Conservation (phyloP, 2,888 invertebrate species). For the Tetheella fluctuosa region DNA sequence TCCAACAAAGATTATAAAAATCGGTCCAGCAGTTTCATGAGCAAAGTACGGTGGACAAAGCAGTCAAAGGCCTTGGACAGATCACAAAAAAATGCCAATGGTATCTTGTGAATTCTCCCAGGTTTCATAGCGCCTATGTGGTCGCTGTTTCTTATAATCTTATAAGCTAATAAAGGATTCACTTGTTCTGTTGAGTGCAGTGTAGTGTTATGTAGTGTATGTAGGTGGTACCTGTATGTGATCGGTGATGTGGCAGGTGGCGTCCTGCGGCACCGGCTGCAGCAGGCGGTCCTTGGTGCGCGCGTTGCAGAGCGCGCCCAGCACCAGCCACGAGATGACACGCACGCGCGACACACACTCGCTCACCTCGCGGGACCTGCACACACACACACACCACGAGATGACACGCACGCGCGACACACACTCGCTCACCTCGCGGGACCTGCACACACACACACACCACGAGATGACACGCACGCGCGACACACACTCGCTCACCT, state of each 20-base stretch:
- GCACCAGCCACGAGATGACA: conserved; percentile 96
- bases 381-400: not conserved
- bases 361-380: conserved; percentile 94
- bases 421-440: not conserved
- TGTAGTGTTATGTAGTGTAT: too few species aligned
- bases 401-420: not conserved
- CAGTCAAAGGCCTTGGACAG: too few species aligned
- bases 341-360: conserved; percentile 98
- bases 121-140: too few species aligned
- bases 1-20: too few species aligned
- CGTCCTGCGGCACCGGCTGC: conserved; percentile 97
- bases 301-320: conserved; percentile 96
- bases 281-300: conserved; percentile 84
- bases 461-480: conserved; percentile 95
- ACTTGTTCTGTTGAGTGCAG: too few species aligned
- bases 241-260: conserved; percentile 98
- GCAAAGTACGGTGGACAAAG: too few species aligned
- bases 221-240: conserved; percentile 89
- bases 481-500: conserved; percentile 97
- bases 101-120: too few species aligned
- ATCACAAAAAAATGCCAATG: too few species aligned
- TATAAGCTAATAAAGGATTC: too few species aligned
- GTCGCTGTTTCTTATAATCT: too few species aligned
- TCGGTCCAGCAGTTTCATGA: too few species aligned
- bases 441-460: too few species aligned